A percentile compares a stretch with the other conserved stretches of the same genome.
Evolutionary conservation across 1,140 invertebrate species (phyloP).

Genomic region (Heliothis subflexa): DNA sequence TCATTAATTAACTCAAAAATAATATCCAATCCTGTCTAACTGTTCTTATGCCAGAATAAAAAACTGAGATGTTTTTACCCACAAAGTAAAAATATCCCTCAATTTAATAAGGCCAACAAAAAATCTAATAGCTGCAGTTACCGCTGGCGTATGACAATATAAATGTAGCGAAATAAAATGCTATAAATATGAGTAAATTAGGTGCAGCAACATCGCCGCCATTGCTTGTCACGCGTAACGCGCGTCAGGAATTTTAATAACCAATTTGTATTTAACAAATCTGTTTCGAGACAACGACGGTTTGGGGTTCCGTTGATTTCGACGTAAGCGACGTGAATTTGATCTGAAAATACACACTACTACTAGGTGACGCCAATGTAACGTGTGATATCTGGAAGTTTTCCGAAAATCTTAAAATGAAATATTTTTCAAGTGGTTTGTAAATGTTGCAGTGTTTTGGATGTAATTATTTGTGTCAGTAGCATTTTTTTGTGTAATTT

Average conservation of each 20-base stretch:
- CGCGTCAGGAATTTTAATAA: constrained; percentile 80
- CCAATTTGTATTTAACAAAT: constrained; percentile 81
- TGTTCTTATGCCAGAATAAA: no score
- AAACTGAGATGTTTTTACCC: neutral
- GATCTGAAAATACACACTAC: neutral
- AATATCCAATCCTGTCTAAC: no score
- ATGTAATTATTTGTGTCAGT: no score
- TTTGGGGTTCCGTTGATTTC: constrained; percentile 37
- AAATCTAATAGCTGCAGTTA: constrained; percentile 30
- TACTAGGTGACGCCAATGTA: no score
- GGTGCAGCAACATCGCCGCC: constrained; percentile 38
- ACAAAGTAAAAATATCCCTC: constrained; percentile 13
- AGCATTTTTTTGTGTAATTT: no score
- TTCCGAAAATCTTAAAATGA: neutral
- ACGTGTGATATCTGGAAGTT: no score
- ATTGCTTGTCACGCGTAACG: constrained; percentile 54
- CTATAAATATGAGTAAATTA: constrained; percentile 39
- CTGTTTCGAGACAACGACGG: constrained; percentile 55
- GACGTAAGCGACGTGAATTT: neutral
- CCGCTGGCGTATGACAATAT: constrained; percentile 18
- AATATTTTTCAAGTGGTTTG: no score
- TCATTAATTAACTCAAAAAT: no score
- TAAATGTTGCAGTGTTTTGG: no score
- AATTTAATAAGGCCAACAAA: constrained; percentile 15
- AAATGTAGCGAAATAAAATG: constrained; percentile 41